Conservation (phyloP, 2,113 vertebrate genomes). For the Psammodynastes pulverulentus region DNA sequence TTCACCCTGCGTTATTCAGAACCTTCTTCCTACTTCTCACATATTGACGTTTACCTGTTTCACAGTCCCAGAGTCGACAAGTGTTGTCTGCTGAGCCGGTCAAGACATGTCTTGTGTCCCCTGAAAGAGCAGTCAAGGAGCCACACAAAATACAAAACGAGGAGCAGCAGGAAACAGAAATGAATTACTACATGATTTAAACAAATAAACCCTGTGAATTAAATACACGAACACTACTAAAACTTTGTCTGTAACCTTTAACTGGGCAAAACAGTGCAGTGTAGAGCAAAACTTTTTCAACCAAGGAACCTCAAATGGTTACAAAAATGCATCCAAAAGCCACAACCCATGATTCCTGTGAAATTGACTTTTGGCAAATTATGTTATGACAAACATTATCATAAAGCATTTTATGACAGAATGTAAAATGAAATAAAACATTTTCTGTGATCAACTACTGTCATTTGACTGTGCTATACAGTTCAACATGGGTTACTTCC, state of each 20-base stretch:
- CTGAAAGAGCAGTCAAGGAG: conserved; percentile 73
- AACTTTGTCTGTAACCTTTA: background rate
- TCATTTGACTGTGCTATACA: background rate
- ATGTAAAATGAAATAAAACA: background rate
- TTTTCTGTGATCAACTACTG: background rate
- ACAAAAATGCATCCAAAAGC: background rate
- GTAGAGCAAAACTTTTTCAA: background rate
- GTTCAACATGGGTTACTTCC: background rate
- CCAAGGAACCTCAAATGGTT: background rate
- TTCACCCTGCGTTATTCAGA: too few species aligned
- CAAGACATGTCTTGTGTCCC: conserved; percentile 94
- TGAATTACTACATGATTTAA: background rate
- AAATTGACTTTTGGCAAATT: background rate
- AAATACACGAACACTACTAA: background rate
- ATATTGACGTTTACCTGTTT: conserved; percentile 79
- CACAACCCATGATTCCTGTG: background rate
- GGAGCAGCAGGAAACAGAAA: background rate
- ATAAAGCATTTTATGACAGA: background rate
- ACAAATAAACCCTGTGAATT: background rate
- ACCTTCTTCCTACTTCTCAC: too few species aligned
- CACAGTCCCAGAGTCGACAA: conserved; percentile 95
- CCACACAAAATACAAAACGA: background rate
- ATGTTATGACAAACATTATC: background rate
- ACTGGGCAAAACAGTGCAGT: background rate
- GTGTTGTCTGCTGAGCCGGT: conserved; percentile 96